phyloP scores from a whole-genome alignment of 2,797 vertebrate species.

The Sternotherus odoratus region DNA sequence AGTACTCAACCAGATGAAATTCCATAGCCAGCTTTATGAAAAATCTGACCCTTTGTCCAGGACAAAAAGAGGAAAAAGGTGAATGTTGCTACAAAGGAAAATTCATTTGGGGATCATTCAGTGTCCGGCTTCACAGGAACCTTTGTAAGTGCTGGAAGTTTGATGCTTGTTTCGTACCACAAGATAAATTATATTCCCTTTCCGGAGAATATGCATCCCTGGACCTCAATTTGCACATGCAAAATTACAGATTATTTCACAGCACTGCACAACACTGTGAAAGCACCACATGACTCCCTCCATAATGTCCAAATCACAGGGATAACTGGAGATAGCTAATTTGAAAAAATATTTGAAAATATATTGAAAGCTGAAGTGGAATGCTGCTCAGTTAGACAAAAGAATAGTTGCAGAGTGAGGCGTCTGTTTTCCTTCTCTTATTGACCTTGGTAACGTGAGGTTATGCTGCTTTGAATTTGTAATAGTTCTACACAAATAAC shows the following conservation, averaged over 20 bases:
- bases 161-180: background rate
- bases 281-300: background rate
- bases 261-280: background rate
- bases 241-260: background rate
- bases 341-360: background rate
- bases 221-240: background rate
- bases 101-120: background rate
- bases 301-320: background rate
- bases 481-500: background rate
- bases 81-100: background rate
- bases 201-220: background rate
- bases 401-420: background rate
- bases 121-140: background rate
- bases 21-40: background rate
- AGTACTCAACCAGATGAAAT: background rate
- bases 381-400: background rate
- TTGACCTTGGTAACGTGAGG: background rate
- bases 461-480: background rate
- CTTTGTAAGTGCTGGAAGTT: background rate
- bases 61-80: background rate
- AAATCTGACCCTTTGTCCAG: background rate
- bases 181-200: rapidly evolving
- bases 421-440: background rate
- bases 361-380: background rate
- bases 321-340: background rate